Percentiles rank a stretch among this genome's conserved stretches.
Evolutionary conservation across 2,888 invertebrate genomes (phyloP).

Genomic region (Dynastes grantii): DNA sequence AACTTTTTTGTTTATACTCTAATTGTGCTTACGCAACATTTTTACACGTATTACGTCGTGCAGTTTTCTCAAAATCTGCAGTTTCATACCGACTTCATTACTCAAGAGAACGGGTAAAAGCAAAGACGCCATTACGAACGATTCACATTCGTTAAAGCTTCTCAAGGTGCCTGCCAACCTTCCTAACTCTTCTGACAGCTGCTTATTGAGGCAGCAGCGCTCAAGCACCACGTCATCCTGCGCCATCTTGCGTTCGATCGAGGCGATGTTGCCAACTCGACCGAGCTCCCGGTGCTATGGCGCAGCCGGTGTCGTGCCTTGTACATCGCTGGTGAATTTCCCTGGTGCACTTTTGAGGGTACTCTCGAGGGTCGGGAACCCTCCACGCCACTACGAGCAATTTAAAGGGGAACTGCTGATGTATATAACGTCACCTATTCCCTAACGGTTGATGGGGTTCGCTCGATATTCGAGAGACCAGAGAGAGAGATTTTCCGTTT

Average conservation of each 20-base stretch:
- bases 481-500: constrained; percentile 28
- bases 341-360: constrained; percentile 32
- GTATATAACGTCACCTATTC: constrained; percentile 9
- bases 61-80: too few species aligned
- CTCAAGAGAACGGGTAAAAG: too few species aligned
- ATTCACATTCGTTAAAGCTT: background rate
- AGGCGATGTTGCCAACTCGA: background rate
- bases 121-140: background rate
- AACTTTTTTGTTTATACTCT: too few species aligned
- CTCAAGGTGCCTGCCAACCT: constrained; percentile 20
- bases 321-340: constrained; percentile 25
- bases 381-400: constrained; percentile 34
- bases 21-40: too few species aligned
- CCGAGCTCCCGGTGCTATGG: background rate
- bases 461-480: constrained; percentile 21
- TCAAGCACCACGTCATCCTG: constrained; percentile 12
- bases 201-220: constrained; percentile 6
- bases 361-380: constrained; percentile 27
- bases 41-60: too few species aligned
- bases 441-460: background rate
- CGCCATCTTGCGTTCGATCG: constrained; percentile 27
- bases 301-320: background rate
- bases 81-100: too few species aligned
- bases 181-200: constrained; percentile 16
- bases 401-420: constrained; percentile 35